A percentile compares a stretch with the other conserved stretches of the same genome.
Conservation (phyloP, 2,113 vertebrate species). For the Brachypteracias leptosomus region DNA sequence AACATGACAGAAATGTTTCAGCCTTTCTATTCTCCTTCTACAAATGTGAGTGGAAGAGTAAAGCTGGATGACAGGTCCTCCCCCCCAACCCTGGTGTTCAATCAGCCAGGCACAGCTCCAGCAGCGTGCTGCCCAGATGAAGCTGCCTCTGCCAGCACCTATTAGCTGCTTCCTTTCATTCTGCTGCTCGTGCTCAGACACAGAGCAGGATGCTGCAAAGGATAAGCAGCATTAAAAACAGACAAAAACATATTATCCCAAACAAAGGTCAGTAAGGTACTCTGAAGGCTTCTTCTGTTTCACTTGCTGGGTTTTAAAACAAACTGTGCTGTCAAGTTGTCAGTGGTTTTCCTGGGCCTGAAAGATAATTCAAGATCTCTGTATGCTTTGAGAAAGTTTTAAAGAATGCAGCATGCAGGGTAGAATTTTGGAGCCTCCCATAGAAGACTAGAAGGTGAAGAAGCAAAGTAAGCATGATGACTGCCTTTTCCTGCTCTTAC, state of each 20-base stretch:
- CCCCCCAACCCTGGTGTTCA: background rate
- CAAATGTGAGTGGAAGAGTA: background rate
- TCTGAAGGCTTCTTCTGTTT: background rate
- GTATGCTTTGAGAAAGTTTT: background rate
- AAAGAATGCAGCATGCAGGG: background rate
- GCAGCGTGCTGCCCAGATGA: background rate
- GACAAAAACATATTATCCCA: background rate
- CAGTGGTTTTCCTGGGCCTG: background rate
- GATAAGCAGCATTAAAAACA: constrained; percentile 2
- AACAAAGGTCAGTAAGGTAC: background rate
- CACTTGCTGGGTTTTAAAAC: background rate
- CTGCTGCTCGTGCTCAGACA: background rate
- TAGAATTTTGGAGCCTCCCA: background rate
- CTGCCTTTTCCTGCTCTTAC: background rate
- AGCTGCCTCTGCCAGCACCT: background rate
- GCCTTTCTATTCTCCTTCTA: constrained; percentile 12
- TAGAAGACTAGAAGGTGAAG: background rate
- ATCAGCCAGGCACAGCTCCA: background rate
- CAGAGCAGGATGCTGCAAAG: background rate
- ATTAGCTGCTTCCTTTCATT: constrained; percentile 28
- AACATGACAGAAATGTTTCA: constrained; percentile 43
- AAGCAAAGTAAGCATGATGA: background rate
- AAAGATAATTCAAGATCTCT: background rate
- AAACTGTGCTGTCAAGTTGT: background rate
- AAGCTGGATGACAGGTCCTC: constrained; percentile 22